phyloP scores from a whole-genome alignment of 2,113 vertebrate genomes.

The Spea bombifrons region DNA sequence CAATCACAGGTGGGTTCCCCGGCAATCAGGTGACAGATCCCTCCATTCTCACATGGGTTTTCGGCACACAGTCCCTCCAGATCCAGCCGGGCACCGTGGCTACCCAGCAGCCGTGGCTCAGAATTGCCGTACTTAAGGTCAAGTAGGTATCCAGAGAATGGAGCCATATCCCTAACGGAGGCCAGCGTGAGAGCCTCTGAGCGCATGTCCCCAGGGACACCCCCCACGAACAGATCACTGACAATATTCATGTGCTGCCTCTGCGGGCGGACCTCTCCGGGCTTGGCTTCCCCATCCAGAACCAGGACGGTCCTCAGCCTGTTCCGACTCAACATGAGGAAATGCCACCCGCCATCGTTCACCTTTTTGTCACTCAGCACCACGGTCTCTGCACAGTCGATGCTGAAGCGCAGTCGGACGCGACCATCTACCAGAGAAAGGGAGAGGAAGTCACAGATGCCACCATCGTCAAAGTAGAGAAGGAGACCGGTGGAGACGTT shows the following conservation, averaged over 20 bases:
- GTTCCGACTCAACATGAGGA: slow-evolving; percentile 83
- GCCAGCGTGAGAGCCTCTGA: slow-evolving; percentile 81
- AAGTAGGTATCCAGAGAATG: slow-evolving; percentile 87
- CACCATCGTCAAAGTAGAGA: slow-evolving; percentile 93
- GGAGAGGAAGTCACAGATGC: slow-evolving; percentile 92
- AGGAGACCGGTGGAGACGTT: slow-evolving; percentile 82
- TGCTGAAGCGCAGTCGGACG: slow-evolving; percentile 83
- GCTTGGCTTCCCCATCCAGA: slow-evolving; percentile 80
- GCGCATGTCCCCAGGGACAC: slow-evolving; percentile 85
- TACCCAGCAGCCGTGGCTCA: slow-evolving; percentile 82
- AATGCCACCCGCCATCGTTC: slow-evolving; percentile 91
- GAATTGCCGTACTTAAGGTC: slow-evolving; percentile 89
- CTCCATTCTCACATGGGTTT: slow-evolving; percentile 92
- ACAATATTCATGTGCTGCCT: slow-evolving; percentile 91
- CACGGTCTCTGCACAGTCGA: slow-evolving; percentile 88
- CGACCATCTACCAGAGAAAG: slow-evolving; percentile 77
- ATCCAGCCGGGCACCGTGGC: slow-evolving; percentile 81
- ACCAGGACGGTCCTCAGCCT: slow-evolving; percentile 79
- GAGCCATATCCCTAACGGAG: slow-evolving; percentile 73
- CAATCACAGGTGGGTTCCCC: slow-evolving; percentile 91
- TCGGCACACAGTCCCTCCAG: slow-evolving; percentile 87
- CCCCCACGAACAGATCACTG: slow-evolving; percentile 92
- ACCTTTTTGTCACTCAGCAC: slow-evolving; percentile 78
- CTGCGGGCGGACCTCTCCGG: slow-evolving; percentile 79
- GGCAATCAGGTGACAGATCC: slow-evolving; percentile 86